Evolutionary conservation across 2,113 vertebrate genomes (phyloP).

Genomic region (Chunga burmeisteri): DNA sequence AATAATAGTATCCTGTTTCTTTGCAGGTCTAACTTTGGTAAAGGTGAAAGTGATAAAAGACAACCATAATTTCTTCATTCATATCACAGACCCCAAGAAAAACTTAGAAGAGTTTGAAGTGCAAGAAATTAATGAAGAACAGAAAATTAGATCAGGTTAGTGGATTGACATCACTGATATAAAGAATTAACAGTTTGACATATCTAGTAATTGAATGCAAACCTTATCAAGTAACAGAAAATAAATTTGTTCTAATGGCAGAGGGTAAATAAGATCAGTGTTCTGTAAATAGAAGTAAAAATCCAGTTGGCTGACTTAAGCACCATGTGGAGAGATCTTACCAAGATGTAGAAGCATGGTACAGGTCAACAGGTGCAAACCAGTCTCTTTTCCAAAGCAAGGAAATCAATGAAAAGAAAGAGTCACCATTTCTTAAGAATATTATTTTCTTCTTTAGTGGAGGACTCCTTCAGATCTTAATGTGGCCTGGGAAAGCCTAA

Average conservation of each 20-base stretch:
- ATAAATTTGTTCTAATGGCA: not conserved
- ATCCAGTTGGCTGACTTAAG: not conserved
- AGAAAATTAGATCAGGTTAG: slow-evolving; percentile 22
- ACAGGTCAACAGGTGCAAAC: not conserved
- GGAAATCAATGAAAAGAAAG: not conserved
- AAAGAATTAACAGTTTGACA: not conserved
- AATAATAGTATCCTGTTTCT: not conserved
- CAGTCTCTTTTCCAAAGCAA: not conserved
- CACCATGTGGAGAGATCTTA: not conserved
- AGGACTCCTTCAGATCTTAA: not conserved
- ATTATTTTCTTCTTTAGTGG: not conserved
- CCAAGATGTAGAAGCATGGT: not conserved
- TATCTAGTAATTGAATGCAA: not conserved
- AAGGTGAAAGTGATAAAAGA: slow-evolving; percentile 87
- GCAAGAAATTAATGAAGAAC: slow-evolving; percentile 27
- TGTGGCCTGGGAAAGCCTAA: not conserved
- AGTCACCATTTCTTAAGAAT: not conserved
- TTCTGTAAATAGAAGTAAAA: not conserved
- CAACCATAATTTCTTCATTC: slow-evolving; percentile 86
- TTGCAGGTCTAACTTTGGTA: slow-evolving; percentile 80
- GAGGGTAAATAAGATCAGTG: not conserved
- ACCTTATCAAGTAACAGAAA: not conserved
- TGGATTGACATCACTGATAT: not conserved
- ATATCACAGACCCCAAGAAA: slow-evolving; percentile 76
- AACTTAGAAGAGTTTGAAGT: not conserved